phyloP scores from a whole-genome alignment of 2,888 invertebrate species.

The Gari tellinella region DNA sequence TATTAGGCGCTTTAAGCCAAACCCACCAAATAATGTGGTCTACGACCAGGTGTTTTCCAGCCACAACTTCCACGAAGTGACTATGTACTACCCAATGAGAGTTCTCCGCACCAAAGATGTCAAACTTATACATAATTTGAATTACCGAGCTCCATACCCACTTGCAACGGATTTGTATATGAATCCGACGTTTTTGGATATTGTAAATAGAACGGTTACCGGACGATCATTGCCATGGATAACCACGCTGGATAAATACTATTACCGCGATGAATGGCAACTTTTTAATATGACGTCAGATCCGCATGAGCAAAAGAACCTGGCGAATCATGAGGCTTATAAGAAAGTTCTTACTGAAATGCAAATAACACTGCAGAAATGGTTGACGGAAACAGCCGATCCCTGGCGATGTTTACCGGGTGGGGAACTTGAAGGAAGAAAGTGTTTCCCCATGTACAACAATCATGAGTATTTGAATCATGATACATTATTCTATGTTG shows the following conservation, averaged over 20 bases:
- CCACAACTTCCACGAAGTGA: slow-evolving; percentile 95
- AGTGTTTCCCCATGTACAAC: slow-evolving; percentile 14
- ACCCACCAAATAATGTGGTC: slow-evolving; percentile 80
- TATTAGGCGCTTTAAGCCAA: slow-evolving; percentile 87
- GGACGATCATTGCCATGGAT: slow-evolving; percentile 91
- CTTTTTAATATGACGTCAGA: slow-evolving; percentile 92
- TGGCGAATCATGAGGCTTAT: slow-evolving; percentile 86
- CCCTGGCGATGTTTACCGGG: slow-evolving; percentile 95
- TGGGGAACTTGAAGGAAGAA: slow-evolving; percentile 87
- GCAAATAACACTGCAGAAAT: slow-evolving; percentile 87
- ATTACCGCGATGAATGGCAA: slow-evolving; percentile 94
- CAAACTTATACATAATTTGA: slow-evolving; percentile 96
- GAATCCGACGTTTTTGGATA: slow-evolving; percentile 94
- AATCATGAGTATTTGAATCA: not conserved
- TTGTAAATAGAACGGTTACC: slow-evolving; percentile 88
- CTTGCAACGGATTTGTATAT: slow-evolving; percentile 96
- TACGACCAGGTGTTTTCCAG: slow-evolving; percentile 88
- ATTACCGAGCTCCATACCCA: slow-evolving; percentile 93
- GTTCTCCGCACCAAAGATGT: slow-evolving; percentile 90
- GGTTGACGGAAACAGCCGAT: slow-evolving; percentile 92
- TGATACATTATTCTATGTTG: no score
- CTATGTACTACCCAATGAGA: slow-evolving; percentile 98
- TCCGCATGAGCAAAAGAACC: slow-evolving; percentile 90
- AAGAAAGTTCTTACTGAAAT: slow-evolving; percentile 85
- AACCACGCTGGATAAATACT: slow-evolving; percentile 91